Percentiles rank a stretch among this genome's conserved stretches.
Evolutionary conservation across 2,888 invertebrate species (phyloP).

Genomic region (Dioctria linearis): DNA sequence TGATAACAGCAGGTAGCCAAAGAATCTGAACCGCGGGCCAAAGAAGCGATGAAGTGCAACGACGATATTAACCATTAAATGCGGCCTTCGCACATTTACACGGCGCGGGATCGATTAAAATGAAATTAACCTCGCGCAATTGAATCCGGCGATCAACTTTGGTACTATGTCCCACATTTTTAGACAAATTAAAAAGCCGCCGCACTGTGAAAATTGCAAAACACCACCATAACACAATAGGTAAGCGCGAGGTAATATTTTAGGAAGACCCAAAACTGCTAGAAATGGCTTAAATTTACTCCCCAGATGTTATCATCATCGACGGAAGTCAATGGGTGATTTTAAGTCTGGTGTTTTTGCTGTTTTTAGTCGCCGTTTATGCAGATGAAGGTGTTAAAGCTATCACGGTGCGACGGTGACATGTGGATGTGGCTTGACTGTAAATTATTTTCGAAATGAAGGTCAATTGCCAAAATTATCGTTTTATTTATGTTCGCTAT

Average conservation of each 20-base stretch:
- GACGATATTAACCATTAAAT: conserved; percentile 4
- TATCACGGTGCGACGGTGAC: background rate
- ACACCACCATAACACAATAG: background rate
- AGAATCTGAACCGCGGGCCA: conserved; percentile 6
- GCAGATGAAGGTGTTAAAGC: conserved; percentile 38
- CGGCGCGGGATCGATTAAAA: conserved; percentile 17
- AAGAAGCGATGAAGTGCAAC: conserved; percentile 9
- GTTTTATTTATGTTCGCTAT: conserved; percentile 14
- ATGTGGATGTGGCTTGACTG: background rate
- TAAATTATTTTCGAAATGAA: conserved; percentile 19
- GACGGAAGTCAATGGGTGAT: conserved; percentile 28
- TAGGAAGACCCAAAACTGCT: background rate
- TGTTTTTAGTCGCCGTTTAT: conserved; percentile 32
- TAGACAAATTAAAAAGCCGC: conserved; percentile 24
- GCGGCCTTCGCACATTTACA: conserved; percentile 15
- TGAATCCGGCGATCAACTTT: conserved; percentile 9
- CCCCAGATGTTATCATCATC: background rate
- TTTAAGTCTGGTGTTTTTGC: background rate
- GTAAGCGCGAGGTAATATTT: background rate
- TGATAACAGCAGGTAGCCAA: background rate
- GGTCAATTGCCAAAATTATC: conserved; percentile 23
- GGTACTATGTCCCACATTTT: conserved; percentile 39
- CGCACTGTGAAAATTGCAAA: background rate
- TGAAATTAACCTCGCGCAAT: conserved; percentile 39
- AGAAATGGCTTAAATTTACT: background rate